Evolutionary conservation across 2,797 vertebrate species (phyloP), one percentile per base, ranked within the genome.

Genomic region (Babyrousa celebensis): DNA sequence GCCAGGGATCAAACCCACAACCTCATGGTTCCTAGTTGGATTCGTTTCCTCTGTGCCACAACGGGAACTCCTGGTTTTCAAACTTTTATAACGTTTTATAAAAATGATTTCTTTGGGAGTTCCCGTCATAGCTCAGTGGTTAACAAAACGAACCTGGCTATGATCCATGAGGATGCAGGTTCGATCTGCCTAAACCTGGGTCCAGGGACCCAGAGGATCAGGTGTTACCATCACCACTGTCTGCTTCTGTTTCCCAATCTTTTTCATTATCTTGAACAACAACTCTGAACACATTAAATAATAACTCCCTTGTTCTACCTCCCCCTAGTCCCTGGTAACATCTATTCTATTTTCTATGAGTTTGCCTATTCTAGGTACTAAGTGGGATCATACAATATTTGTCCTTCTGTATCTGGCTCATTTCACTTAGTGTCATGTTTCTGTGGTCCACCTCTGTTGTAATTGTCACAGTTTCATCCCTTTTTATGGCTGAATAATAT

Each of bases 211-310:
- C 54, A 27, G n/a, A 62, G n/a, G 27, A 25, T 21, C 27, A 40
- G 21, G 6, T 3, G 12, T 15, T 10, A 43, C 62, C 29, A 15
- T 56, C 70, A 70, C 88, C 16, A 1, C 60, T 62, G 5, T 7
- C 36, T 25, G 1, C 1, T 60, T 11, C 36, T 25, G 1, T 1
- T 60, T 11, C 6, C 5, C 36, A 25, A 25, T 1, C n/a, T 1
- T 62, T 27, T 32, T 29, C n/a, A 20, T 58, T 74, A 21, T 27
- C 70, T 29, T 21, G 32, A 67, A 83, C 32, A 82, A 74, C 77
- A 82, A 32, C 58, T 67, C 68, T 6, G 17, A 29, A 43, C n/a
- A 72, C 68, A 32, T 18, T 25, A 67, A 84, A 32, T 54, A 72
- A 25, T 40, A 32, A 12, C 3, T 9, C 29, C 43, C 52, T 4